phyloP scores from a whole-genome alignment of 2,113 vertebrate species.

The Heptranchias perlo region DNA sequence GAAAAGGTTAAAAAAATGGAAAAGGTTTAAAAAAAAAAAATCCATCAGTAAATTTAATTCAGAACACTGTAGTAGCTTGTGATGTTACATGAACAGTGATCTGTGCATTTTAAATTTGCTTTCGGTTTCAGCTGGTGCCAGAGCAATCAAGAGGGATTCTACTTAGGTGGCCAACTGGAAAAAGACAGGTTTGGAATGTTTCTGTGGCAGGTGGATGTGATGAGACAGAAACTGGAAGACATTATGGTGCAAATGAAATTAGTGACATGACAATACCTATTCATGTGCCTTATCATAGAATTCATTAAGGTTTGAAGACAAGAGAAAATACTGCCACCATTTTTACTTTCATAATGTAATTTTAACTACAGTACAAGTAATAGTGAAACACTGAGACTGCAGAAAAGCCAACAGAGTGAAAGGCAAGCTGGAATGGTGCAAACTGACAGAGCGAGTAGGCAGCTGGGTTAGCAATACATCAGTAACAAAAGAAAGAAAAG shows the following conservation, averaged over 20 bases:
- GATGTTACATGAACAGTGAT: neutral
- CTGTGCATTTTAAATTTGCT: constrained; percentile 27
- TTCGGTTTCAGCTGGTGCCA: neutral
- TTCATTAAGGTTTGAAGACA: neutral
- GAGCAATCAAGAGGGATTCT: constrained; percentile 10
- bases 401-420: neutral
- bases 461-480: constrained; percentile 3
- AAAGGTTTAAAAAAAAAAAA: neutral
- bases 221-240: neutral
- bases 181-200: neutral
- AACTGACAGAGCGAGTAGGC: neutral
- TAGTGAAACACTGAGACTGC: neutral
- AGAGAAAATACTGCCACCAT: neutral
- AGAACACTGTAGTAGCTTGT: neutral
- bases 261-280: neutral
- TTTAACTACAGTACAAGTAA: neutral
- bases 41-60: neutral
- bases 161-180: neutral
- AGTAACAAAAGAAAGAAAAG: constrained; percentile 7
- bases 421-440: neutral
- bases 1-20: neutral
- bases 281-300: neutral
- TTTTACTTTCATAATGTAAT: neutral
- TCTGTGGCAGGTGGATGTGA: neutral
- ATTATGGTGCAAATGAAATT: constrained; percentile 6